A percentile compares a stretch with the other conserved stretches of the same genome.
These are phyloP conservation scores for Calcarius ornatus DNA, from an alignment of 2,113 vertebrate species.

Conservation along the genomic window DNA sequence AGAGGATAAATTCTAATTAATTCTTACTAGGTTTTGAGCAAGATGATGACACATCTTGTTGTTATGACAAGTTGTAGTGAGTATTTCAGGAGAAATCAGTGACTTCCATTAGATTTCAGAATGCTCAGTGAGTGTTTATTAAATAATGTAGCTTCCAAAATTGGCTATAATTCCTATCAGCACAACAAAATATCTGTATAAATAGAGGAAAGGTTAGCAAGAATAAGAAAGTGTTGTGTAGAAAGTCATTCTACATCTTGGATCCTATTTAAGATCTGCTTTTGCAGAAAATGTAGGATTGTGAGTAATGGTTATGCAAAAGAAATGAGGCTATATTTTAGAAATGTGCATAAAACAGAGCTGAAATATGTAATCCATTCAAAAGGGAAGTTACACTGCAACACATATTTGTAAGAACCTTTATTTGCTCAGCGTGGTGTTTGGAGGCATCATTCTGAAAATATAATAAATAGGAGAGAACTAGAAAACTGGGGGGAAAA, in stretches of 20 bases:
- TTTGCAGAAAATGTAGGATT: background rate
- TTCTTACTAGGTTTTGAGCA: background rate
- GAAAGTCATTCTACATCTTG: background rate
- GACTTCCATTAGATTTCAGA: background rate
- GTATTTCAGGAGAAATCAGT: background rate
- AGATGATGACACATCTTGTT: background rate
- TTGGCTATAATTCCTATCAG: background rate
- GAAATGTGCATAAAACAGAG: background rate
- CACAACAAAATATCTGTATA: background rate
- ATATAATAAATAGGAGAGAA: background rate
- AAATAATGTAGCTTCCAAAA: background rate
- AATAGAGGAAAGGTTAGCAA: background rate
- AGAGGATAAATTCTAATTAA: background rate
- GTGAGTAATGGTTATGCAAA: background rate
- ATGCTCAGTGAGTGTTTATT: background rate
- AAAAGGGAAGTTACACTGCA: background rate
- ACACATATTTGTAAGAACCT: background rate
- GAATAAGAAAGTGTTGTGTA: background rate
- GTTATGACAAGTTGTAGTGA: background rate
- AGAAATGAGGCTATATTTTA: background rate
- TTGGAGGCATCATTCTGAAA: background rate
- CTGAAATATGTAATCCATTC: background rate
- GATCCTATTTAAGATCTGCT: background rate
- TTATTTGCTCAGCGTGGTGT: background rate
- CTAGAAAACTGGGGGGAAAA: background rate